Conservation (phyloP, 2,888 invertebrate species). For the Phortica magna region DNA sequence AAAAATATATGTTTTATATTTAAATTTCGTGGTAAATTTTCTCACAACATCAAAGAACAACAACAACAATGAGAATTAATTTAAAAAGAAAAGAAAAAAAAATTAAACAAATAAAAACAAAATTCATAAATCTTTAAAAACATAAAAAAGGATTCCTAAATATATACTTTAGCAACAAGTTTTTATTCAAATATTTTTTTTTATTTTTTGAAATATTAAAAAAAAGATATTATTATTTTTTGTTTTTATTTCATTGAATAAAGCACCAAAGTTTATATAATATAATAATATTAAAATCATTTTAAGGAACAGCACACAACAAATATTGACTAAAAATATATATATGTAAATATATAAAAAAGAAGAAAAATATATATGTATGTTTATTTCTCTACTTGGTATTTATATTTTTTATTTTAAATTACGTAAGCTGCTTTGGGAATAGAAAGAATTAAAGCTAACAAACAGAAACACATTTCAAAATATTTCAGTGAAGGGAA, state of each 20-base stretch:
- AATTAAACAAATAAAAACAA: constrained; percentile 22
- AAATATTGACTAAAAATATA: constrained; percentile 31
- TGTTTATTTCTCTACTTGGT: not conserved
- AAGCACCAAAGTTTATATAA: constrained; percentile 50
- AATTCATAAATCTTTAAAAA: constrained; percentile 7
- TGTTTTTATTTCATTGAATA: constrained; percentile 4
- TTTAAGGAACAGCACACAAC: constrained; percentile 42
- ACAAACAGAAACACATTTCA: constrained; percentile 16
- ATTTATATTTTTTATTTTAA: not conserved
- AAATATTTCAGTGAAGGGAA: constrained; percentile 1
- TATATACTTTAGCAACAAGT: no score
- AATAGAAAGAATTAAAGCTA: not conserved
- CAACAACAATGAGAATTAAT: constrained; percentile 72
- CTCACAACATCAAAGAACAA: constrained; percentile 71
- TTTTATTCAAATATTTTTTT: not conserved
- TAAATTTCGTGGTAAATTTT: constrained; percentile 47
- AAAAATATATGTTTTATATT: constrained; percentile 33
- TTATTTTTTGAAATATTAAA: no score
- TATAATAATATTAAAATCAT: constrained; percentile 34
- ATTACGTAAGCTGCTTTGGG: not conserved
- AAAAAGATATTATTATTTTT: no score
- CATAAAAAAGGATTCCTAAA: not conserved
- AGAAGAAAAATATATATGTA: not conserved
- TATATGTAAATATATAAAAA: not conserved
- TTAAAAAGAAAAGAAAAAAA: constrained; percentile 32